Evolutionary conservation across 2,888 invertebrate genomes (phyloP), one percentile per base, ranked within the genome.

Genomic region (Ophion obscuratus): DNA sequence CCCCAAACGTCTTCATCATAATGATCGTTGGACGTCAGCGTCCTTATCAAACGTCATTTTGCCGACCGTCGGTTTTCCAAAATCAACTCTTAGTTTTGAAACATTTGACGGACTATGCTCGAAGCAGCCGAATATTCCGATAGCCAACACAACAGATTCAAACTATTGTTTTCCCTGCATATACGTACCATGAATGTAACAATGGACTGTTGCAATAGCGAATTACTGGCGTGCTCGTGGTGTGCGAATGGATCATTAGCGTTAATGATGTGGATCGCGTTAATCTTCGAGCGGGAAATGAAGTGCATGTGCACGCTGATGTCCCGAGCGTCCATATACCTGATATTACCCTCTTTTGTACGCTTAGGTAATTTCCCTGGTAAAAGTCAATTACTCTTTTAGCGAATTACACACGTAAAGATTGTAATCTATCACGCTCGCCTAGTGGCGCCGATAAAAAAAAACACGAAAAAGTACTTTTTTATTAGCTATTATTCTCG

Each of bases 211-310:
- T 68, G 77, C 40, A 83, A 73, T 68, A 20, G 77, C 81, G 66
- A 83, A 77, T 77, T 53, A 40, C 47, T 62, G 76, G 36, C 76
- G 36, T 20, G 53, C 61, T 77, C 75, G 61, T 62, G 70, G 83
- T 83, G 86, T 81, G 86, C 83, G 83, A 86, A 86, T 83, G 83
- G 78, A 86, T 86, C 86, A 86, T 86, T 84, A 86, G 83, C 83
- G 83, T 86, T 86, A 86, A 86, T 86, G 81, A 86, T 70, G 83
- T 78, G 74, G 62, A 67, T 81, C 77, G 71, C 80, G 86, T 84
- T 86, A 84, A 86, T 86, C 83, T 81, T 84, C 81, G 73, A 81
- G 83, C 83, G 81, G 86, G 83, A 86, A 86, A 86, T 84, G 74
- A 83, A 77, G 78, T 81, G 83, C 83, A 80, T 80, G 76, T 53